These are phyloP conservation scores for Halcyon leucocephala DNA, from an alignment of 2,797 vertebrate species.

Conservation along the genomic window DNA sequence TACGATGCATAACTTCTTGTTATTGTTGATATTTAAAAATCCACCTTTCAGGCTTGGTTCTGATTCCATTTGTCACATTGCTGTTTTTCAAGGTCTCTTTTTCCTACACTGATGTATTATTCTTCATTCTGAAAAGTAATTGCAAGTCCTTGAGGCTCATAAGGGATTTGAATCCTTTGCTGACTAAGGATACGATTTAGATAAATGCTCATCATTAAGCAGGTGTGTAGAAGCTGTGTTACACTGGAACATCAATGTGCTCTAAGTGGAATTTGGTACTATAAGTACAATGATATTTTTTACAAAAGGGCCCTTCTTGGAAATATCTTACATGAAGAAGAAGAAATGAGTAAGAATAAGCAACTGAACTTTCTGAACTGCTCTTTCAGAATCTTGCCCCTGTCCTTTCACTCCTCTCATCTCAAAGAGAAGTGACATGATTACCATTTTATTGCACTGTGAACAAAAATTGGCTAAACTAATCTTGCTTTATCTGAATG, in stretches of 20 bases:
- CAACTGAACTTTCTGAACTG: neutral
- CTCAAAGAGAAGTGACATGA: neutral
- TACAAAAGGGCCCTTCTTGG: neutral
- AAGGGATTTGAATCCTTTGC: slow-evolving; percentile 30
- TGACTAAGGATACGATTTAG: slow-evolving; percentile 33
- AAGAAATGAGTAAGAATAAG: neutral
- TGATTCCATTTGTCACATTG: neutral
- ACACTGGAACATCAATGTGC: neutral
- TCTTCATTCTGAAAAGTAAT: slow-evolving; percentile 11
- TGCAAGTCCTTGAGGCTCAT: slow-evolving; percentile 9
- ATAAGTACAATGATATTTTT: neutral
- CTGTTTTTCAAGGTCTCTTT: slow-evolving; percentile 12
- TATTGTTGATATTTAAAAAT: slow-evolving; percentile 10
- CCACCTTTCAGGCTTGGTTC: neutral
- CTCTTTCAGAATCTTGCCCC: neutral
- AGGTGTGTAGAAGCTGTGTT: neutral
- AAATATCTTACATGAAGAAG: neutral
- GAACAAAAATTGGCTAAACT: neutral
- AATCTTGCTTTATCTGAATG: neutral
- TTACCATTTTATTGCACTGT: neutral
- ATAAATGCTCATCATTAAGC: neutral
- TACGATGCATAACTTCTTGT: neutral
- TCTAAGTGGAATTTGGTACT: neutral
- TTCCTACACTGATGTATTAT: neutral
- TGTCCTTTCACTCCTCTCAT: neutral